Evolutionary conservation across 30 jellyfish, hydroid and myxozoan species (phyloP).

Genomic region (Sanderia malayensis): DNA sequence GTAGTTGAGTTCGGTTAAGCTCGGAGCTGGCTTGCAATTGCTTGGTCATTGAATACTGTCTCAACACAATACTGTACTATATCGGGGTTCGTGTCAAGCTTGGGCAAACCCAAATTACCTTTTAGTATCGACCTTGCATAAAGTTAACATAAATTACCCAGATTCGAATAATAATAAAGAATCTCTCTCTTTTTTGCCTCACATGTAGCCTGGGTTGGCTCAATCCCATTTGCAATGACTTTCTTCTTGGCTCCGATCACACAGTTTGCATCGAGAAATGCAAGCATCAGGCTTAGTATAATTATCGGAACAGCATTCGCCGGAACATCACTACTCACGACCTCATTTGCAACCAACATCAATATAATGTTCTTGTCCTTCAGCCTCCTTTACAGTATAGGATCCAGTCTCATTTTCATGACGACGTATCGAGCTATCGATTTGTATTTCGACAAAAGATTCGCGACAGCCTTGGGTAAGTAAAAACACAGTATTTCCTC

Average conservation of each 20-base stretch:
- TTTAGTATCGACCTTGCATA: neutral
- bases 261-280: slow-evolving; percentile 16
- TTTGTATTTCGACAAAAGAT: slow-evolving; percentile 36
- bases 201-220: slow-evolving; percentile 46
- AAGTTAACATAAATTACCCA: neutral
- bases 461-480: slow-evolving; percentile 35
- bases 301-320: slow-evolving; percentile 33
- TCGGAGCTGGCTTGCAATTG: neutral
- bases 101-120: neutral
- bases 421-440: slow-evolving; percentile 11
- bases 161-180: neutral
- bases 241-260: slow-evolving; percentile 29
- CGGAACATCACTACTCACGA: slow-evolving; percentile 25
- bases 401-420: slow-evolving; percentile 21
- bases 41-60: neutral
- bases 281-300: slow-evolving; percentile 23
- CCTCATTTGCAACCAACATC: slow-evolving; percentile 34
- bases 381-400: slow-evolving; percentile 46
- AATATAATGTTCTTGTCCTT: slow-evolving; percentile 26
- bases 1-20: too few relatives aligned
- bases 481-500: too few relatives aligned
- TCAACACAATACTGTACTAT: neutral
- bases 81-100: neutral
- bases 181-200: neutral
- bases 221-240: slow-evolving; percentile 28